Conservation (phyloP, 2,888 invertebrate species). For the Hedychridium roseum region DNA sequence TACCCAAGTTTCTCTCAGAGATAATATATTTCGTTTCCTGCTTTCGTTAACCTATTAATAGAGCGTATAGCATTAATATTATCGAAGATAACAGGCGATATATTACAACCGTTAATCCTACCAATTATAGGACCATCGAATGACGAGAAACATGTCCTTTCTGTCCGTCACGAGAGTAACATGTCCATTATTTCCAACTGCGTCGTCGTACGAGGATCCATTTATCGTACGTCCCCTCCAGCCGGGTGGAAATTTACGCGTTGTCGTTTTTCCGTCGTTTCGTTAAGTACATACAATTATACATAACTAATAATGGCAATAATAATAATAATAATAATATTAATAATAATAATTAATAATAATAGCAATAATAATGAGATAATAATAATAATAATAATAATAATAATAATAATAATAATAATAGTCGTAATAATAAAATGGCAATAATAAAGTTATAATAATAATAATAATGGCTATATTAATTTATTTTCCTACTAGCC, state of each 20-base stretch:
- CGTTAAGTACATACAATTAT: constrained; percentile 53
- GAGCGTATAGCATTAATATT: constrained; percentile 51
- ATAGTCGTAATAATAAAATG: constrained; percentile 48
- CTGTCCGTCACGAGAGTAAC: too few species aligned
- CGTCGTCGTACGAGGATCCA: too few species aligned
- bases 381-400: constrained; percentile 44
- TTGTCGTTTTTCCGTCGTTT: constrained; percentile 8
- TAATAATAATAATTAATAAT: constrained; percentile 47
- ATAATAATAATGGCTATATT: constrained; percentile 44
- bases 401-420: constrained; percentile 48
- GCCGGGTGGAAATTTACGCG: too few species aligned
- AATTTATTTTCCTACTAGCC: constrained; percentile 42
- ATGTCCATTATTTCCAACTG: too few species aligned
- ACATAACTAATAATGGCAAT: constrained; percentile 45
- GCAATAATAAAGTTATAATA: constrained; percentile 43
- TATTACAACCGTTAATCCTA: constrained; percentile 54
- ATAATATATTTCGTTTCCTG: constrained; percentile 52
- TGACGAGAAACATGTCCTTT: constrained; percentile 23
- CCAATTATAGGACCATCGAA: constrained; percentile 34
- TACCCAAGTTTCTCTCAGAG: constrained; percentile 44
- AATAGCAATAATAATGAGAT: constrained; percentile 44
- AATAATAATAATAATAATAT: constrained; percentile 43
- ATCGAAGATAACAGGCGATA: constrained; percentile 60
- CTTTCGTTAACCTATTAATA: constrained; percentile 48
- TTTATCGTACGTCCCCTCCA: constrained; percentile 7